Conservation (phyloP, 1,140 invertebrate species). For the Yoshiicerus persimilis region DNA sequence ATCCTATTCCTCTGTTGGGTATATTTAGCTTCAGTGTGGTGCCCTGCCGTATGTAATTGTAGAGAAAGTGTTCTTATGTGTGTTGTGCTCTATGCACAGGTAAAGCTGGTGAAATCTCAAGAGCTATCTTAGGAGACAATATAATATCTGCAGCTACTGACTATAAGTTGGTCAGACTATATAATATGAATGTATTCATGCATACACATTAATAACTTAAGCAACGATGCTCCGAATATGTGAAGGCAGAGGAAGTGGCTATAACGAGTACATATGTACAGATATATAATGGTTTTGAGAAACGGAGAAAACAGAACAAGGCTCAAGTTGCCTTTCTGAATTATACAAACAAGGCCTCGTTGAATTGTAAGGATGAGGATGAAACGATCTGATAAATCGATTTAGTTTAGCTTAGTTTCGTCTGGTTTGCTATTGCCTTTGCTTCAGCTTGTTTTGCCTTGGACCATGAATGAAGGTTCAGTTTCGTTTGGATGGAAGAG, state of each 20-base stretch:
- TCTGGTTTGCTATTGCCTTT: neutral
- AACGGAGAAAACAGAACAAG: neutral
- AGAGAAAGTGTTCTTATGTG: neutral
- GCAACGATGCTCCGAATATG: neutral
- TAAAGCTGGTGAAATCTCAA: neutral
- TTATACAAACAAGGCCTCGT: conserved; percentile 6
- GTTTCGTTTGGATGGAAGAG: neutral
- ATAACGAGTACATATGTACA: neutral
- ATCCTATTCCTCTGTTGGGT: neutral
- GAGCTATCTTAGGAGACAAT: neutral
- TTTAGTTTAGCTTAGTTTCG: conserved; percentile 14
- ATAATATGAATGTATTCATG: neutral
- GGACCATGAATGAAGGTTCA: neutral
- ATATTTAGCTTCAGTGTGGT: neutral
- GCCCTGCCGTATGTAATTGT: neutral
- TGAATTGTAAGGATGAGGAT: neutral
- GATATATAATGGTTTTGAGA: neutral
- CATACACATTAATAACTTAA: neutral
- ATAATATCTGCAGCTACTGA: neutral
- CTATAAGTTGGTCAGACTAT: neutral
- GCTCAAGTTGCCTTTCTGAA: conserved; percentile 15
- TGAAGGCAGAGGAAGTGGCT: neutral
- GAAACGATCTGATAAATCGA: conserved; percentile 22
- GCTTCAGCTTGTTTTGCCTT: neutral
- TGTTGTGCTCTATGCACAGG: too few species aligned